phyloP scores from a whole-genome alignment of 2,797 vertebrate genomes.

The Gymnothorax javanicus region DNA sequence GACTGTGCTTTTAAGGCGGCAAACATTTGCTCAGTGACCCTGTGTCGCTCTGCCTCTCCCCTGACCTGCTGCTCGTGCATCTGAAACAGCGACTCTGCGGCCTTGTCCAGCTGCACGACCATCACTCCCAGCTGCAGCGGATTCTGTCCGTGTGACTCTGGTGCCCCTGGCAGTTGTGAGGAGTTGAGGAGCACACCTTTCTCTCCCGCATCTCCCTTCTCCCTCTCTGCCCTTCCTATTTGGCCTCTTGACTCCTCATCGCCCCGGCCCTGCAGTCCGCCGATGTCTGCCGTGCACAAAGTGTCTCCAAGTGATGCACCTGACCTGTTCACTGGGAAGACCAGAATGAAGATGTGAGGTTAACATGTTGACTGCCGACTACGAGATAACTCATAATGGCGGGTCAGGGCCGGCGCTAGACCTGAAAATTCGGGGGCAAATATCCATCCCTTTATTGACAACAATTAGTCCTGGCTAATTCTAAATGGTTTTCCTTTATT shows the following conservation, averaged over 20 bases:
- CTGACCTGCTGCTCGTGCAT: not conserved
- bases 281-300: no score
- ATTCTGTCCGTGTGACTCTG: not conserved
- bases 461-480: no score
- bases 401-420: no score
- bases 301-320: no score
- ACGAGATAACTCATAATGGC: no score
- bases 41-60: not conserved
- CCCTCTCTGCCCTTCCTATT: not conserved
- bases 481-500: no score
- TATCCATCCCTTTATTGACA: no score
- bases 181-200: not conserved
- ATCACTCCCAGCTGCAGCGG: not conserved
- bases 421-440: no score
- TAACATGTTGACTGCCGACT: no score
- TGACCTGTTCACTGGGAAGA: no score
- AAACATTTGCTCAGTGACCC: not conserved
- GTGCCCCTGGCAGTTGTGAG: not conserved
- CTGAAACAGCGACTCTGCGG: not conserved
- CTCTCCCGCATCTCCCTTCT: not conserved
- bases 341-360: no score
- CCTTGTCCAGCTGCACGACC: not conserved
- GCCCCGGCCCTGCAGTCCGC: no score
- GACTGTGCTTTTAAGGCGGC: not conserved
- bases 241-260: not conserved